Evolutionary conservation across 2,113 vertebrate genomes (phyloP).

Genomic region (Rhabdornis inornatus): DNA sequence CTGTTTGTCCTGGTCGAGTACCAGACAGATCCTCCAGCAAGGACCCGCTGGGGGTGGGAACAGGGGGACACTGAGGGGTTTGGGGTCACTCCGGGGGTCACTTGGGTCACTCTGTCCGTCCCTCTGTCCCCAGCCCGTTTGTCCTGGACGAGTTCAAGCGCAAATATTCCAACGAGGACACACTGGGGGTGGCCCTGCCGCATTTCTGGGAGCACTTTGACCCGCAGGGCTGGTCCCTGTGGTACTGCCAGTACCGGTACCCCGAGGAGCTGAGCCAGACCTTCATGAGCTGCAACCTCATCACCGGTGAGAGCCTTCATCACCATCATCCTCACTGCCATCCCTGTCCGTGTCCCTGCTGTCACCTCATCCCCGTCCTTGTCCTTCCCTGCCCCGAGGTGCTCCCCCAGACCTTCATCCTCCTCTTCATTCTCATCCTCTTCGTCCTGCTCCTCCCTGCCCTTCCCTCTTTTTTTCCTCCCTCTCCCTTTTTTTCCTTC

Average conservation of each 20-base stretch:
- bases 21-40: no score
- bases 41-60: no score
- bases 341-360: no score
- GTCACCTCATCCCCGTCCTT: no score
- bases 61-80: no score
- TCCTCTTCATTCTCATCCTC: rapidly evolving
- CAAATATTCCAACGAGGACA: background rate
- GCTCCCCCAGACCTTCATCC: background rate
- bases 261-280: constrained; percentile 76
- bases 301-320: constrained; percentile 53
- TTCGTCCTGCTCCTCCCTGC: no score
- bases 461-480: background rate
- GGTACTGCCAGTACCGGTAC: constrained; percentile 79
- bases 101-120: no score
- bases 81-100: no score
- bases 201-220: background rate
- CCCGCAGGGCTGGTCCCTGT: background rate
- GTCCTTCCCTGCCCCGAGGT: constrained; percentile 71
- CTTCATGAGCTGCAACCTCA: constrained; percentile 98
- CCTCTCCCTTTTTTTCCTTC: no score
- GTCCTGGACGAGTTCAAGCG: background rate
- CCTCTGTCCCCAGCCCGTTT: background rate
- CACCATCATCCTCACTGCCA: no score
- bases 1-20: no score
- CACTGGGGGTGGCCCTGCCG: background rate